Conservation (phyloP, 2,113 vertebrate genomes). For the Peromyscus maniculatus region DNA sequence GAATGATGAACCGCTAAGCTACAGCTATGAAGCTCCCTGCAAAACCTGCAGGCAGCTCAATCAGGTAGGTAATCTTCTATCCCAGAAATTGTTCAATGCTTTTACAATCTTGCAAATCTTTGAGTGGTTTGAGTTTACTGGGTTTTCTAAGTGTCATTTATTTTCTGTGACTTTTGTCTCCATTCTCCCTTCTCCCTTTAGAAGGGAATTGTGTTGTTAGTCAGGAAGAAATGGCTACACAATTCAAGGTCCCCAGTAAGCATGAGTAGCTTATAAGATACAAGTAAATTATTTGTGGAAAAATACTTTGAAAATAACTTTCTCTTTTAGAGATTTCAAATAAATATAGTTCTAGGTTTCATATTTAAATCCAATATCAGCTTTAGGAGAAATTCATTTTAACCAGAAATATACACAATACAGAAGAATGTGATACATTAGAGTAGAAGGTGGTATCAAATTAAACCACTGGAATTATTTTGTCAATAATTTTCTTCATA, state of each 20-base stretch:
- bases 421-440: background rate
- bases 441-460: background rate
- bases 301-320: background rate
- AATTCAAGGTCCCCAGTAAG: background rate
- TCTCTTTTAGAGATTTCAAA: constrained; percentile 13
- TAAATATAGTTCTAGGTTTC: background rate
- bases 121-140: background rate
- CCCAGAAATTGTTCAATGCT: background rate
- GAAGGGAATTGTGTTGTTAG: background rate
- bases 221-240: background rate
- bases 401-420: background rate
- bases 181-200: background rate
- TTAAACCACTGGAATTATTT: background rate
- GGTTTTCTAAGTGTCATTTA: background rate
- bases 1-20: background rate
- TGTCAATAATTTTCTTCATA: constrained; percentile 21
- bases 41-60: rapidly evolving
- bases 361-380: background rate
- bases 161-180: background rate
- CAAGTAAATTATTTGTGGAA: background rate
- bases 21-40: background rate
- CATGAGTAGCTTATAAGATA: background rate
- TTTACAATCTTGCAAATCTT: background rate
- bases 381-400: background rate
- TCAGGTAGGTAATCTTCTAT: background rate